Base-by-base conservation (phyloP, 1,140 invertebrate genomes). In the Drosophila pseudoobscura region DNA sequence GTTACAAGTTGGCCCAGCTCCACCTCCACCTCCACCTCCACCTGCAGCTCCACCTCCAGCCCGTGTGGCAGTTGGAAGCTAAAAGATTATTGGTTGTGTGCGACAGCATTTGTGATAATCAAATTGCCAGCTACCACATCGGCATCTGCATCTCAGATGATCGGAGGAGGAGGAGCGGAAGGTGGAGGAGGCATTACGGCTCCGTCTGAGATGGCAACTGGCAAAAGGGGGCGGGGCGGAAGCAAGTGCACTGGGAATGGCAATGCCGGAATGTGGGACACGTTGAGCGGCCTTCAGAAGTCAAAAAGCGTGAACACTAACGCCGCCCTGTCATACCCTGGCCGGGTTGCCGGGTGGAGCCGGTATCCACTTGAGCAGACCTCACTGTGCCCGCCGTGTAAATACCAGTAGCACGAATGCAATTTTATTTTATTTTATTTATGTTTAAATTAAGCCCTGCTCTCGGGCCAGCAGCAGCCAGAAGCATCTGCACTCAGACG, bases 261-360 rank as follows among this genome's bases (percentile, higher is more conserved):
- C 41, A 43, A 51, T 24, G 54, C 26, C 15, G 56, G 46, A 75
- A 82, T 69, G 24, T 78, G 59, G 78, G 47, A 31, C 73, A 82
- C 53, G 63, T 45, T 74, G 35, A 78, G 63, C 58, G 73, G 51
- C 53, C 74, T 63, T 55, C 47, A 74, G 44, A 78, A 82, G 73
- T 82, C 78, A 82, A 82, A 74, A 74, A 50, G 78, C 78, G 69
- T 82, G 60, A 80, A 80, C 73, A 54, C 55, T 59, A 63, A 63
- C 54, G 39, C 68, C 20, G 46, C 45, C 64, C 31, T 54, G 26
- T 51, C 65, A 39, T 29, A 43, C 45, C 35, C 50, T 52, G 54
- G 20, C 49, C 52, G 31, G 29, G 13, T 31, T 31, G 20, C 1
- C 26, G 17, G 24, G 44, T 35, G 17, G 31, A 49, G 53, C 52